phyloP scores from a whole-genome alignment of 2,113 vertebrate species.

The Diadophis punctatus region DNA sequence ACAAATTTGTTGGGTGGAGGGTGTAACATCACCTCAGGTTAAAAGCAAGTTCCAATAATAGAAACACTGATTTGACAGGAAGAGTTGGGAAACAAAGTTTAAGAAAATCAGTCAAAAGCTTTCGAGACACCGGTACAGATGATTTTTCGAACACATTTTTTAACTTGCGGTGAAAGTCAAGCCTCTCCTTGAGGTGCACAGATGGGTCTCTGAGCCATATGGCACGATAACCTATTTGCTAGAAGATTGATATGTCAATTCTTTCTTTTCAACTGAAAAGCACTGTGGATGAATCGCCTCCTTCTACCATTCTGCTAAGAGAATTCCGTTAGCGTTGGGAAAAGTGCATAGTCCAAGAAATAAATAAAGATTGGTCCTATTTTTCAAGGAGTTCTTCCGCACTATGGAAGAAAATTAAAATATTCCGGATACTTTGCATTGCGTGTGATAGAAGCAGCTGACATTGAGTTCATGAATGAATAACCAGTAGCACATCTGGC shows the following conservation, averaged over 20 bases:
- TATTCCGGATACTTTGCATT: slow-evolving; percentile 15
- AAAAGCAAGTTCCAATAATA: slow-evolving; percentile 43
- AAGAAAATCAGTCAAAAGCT: slow-evolving; percentile 26
- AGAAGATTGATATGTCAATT: slow-evolving; percentile 38
- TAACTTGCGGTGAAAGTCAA: slow-evolving; percentile 62
- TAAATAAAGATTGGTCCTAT: slow-evolving; percentile 17
- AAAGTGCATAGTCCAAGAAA: slow-evolving; percentile 31
- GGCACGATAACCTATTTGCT: slow-evolving; percentile 51
- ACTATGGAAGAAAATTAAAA: slow-evolving; percentile 31
- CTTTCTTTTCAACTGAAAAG: slow-evolving; percentile 18
- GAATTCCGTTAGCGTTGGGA: slow-evolving; percentile 28
- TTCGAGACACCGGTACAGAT: slow-evolving; percentile 3
- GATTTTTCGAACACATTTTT: slow-evolving; percentile 49
- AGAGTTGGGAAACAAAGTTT: slow-evolving; percentile 49
- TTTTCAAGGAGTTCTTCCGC: slow-evolving; percentile 31
- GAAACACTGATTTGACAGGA: slow-evolving; percentile 34
- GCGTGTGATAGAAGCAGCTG: slow-evolving; percentile 11
- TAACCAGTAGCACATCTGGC: slow-evolving; percentile 21
- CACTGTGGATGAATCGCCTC: slow-evolving; percentile 24
- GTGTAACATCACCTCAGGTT: slow-evolving; percentile 19
- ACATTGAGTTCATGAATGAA: slow-evolving; percentile 6
- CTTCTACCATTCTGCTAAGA: slow-evolving; percentile 20
- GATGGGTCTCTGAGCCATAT: slow-evolving; percentile 73
- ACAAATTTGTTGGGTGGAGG: not conserved
- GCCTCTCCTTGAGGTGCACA: slow-evolving; percentile 70